Evolutionary conservation across 2,797 vertebrate species (phyloP), one percentile per base, ranked within the genome.

Genomic region (Luscinia megarhynchos): DNA sequence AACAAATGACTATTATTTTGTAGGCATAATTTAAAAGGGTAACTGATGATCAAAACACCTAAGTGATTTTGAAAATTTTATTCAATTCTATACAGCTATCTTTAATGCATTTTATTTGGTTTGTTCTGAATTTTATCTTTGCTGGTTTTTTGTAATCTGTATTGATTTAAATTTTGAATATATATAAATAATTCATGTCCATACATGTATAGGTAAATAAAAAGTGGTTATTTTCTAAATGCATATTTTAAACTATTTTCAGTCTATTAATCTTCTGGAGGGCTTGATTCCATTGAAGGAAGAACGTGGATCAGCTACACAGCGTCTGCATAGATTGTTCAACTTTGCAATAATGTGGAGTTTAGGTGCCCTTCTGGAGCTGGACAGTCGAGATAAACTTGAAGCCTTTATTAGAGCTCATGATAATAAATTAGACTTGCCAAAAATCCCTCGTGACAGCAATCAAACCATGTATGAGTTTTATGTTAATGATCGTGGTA

Each of bases 311-410:
- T 86, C 97, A 26, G 58, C 73, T 58, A 30, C 58, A 8, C 83
- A 58, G 7, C 97, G 97, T 72, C 96, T 98, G 78, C 96, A 97
- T 50, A 98, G 95, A 75, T 74, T 98, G 62, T 98, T 98, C 91
- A 97, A 86, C 45, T 98, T 98, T 76, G 96, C 96, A 74, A 54
- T 98, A 2, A 98, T 98, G 97, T 98, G 98, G 98, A 98, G 98
- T 94, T 95, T 98, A 81, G 98, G 98, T 59, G 97, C 97, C 48
- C 97, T 98, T 77, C 73, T 98, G 88, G 98, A 98, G 74, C 6
- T 98, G 63, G 98, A 98, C 3, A 94, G 87, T 87, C 95, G 98
- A 94, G 97, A 97, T 20, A 98, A 97, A 69, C 96, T 98, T 63
- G 98, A 98, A 95, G 68, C 66, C 38, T 98, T 97, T 92, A 73